Base-by-base conservation (phyloP, 2,888 invertebrate genomes). In the Polyploca ridens region DNA sequence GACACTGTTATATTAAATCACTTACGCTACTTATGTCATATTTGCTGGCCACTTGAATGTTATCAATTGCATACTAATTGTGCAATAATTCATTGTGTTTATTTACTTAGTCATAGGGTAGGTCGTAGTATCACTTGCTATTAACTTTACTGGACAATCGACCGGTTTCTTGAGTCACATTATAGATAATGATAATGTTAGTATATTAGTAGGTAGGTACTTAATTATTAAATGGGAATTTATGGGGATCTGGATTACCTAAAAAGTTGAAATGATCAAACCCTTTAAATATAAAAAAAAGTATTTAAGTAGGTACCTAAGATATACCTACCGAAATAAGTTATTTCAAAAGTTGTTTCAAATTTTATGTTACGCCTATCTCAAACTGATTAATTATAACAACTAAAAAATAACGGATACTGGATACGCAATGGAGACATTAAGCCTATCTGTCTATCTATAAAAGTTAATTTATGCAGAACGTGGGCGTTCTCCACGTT, bases 21-120 rank as follows among this genome's bases (percentile, higher is more conserved):
- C 82, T 84, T 76, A 84, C 76, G 78, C 79, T 81, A 81, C 85
- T 85, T 82, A 86, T 77, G 74, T 79, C 81, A 79, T 74, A 69
- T 69, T 70, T 68, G 70, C 72, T 54, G 54, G 77, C 72, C 74
- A 71, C 66, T 66, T 74, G 65, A 68, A 73, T 70, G 75, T 69
- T 84, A 83, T 85, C 81, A 74, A 75, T 73, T 77, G 72, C 64
- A 66, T 75, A 81, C 78, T 84, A 83, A 85, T 84, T 85, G 78
- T 73, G 66, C 65, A 75, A 78, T 84, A 78, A 81, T 76, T 76
- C 74, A 76, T 77, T 72, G 77, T 77, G 79, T 80, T 78, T 54
- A 54, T 19, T 54, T 54, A 54, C 54, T 54, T 54, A 19, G 19
- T n/a, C 10, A 54, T 49, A 49, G 16, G 49, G 46, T 46, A n/a